Evolutionary conservation across 2,888 invertebrate genomes (phyloP).

Genomic region (Nomada goodeniana): DNA sequence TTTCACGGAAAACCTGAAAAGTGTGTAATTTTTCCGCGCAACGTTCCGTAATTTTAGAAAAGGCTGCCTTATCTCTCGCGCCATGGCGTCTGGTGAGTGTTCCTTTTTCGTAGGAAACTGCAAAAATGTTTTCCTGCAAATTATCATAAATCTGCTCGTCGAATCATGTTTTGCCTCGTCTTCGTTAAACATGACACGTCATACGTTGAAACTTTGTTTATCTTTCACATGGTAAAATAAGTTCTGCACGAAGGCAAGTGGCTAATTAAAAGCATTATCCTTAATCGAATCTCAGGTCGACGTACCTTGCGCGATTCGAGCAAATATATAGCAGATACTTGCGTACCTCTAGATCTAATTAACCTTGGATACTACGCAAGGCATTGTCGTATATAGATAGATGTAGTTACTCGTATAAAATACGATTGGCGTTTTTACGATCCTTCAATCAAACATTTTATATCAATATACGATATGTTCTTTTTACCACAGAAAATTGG

Average conservation of each 20-base stretch:
- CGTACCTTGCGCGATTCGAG: background rate
- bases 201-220: background rate
- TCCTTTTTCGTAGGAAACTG: background rate
- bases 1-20: constrained; percentile 31
- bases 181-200: background rate
- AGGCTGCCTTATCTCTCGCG: constrained; percentile 37
- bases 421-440: background rate
- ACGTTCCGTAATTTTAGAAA: constrained; percentile 46
- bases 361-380: constrained; percentile 22
- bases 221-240: background rate
- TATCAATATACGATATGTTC: background rate
- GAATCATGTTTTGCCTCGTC: background rate
- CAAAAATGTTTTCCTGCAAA: constrained; percentile 1
- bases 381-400: constrained; percentile 15
- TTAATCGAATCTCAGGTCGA: constrained; percentile 25
- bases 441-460: background rate
- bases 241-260: background rate
- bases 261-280: constrained; percentile 18
- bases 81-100: constrained; percentile 60
- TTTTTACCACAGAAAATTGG: background rate
- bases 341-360: constrained; percentile 1
- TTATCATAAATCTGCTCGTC: constrained; percentile 22
- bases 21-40: background rate
- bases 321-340: background rate
- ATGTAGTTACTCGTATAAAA: background rate